A percentile compares a stretch with the other conserved stretches of the same genome.
phyloP scores from a whole-genome alignment of 1,140 invertebrate genomes.

The Physella acuta region DNA sequence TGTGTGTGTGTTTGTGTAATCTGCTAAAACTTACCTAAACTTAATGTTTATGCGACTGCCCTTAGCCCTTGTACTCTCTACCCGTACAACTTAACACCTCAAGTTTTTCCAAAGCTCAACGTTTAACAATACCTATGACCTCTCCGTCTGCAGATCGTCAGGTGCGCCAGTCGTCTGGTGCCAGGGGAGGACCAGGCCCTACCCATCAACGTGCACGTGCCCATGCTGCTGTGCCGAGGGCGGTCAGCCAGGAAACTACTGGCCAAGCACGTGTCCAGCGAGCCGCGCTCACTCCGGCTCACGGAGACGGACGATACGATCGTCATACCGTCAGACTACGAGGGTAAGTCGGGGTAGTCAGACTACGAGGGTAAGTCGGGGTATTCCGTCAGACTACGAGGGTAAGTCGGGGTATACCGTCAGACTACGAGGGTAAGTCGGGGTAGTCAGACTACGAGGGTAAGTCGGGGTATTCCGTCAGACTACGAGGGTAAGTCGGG shows the following conservation, averaged over 20 bases:
- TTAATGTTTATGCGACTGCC: no score
- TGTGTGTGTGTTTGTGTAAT: neutral
- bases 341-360: constrained; percentile 1
- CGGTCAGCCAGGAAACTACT: constrained; percentile 4
- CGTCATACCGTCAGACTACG: constrained; percentile 21
- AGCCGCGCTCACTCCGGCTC: neutral
- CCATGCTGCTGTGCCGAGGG: constrained; percentile 17
- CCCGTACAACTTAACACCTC: no score
- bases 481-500: no score
- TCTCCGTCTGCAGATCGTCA: constrained; percentile 8
- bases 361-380: no score
- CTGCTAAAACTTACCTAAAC: neutral
- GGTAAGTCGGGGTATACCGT: no score
- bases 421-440: no score
- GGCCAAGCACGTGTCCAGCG: constrained; percentile 16
- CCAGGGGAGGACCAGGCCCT: constrained; percentile 6
- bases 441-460: no score
- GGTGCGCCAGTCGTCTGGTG: constrained; percentile 10
- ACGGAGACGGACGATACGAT: constrained; percentile 21
- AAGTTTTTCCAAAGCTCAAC: neutral
- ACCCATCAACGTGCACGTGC: constrained; percentile 20
- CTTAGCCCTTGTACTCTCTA: no score
- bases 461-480: no score
- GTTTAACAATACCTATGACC: neutral
- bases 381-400: no score